Evolutionary conservation across 2,113 vertebrate genomes (phyloP).

Genomic region (Ophthalmolycus amberensis): DNA sequence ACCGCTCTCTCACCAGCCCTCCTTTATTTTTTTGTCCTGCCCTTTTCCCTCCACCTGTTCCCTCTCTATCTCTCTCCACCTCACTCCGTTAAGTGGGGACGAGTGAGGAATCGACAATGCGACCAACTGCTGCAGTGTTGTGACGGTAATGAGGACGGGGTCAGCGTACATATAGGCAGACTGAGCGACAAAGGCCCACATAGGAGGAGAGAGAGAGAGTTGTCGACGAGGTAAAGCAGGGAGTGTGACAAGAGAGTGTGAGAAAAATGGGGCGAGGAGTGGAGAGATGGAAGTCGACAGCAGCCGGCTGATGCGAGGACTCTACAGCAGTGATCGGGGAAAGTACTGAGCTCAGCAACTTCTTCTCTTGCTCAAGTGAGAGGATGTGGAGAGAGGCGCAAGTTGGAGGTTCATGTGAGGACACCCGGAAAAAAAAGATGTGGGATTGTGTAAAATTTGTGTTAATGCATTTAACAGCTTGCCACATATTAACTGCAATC

Average conservation of each 20-base stretch:
- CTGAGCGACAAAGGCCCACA: slow-evolving; percentile 57
- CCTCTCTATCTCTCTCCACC: slow-evolving; percentile 29
- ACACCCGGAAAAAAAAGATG: slow-evolving; percentile 4
- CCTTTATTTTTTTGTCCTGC: background rate
- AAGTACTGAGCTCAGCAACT: slow-evolving; percentile 67
- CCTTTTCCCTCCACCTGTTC: slow-evolving; percentile 43
- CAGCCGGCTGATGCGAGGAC: slow-evolving; percentile 57
- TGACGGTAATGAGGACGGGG: slow-evolving; percentile 81
- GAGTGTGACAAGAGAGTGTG: slow-evolving; percentile 18
- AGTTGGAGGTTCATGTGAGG: slow-evolving; percentile 37
- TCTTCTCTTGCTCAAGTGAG: slow-evolving; percentile 31
- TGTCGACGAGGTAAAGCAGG: slow-evolving; percentile 36
- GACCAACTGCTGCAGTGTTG: slow-evolving; percentile 71
- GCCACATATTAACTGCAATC: slow-evolving; percentile 10
- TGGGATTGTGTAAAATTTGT: background rate
- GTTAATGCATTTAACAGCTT: slow-evolving; percentile 27
- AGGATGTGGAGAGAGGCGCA: slow-evolving; percentile 25
- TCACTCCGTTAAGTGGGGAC: slow-evolving; percentile 59
- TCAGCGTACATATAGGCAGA: slow-evolving; percentile 67
- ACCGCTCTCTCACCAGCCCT: slow-evolving; percentile 20
- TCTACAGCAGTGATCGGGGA: slow-evolving; percentile 39
- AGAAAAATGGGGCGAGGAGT: slow-evolving; percentile 1
- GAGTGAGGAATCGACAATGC: slow-evolving; percentile 70
- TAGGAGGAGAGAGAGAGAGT: slow-evolving; percentile 44
- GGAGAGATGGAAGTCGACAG: slow-evolving; percentile 47